phyloP scores from a whole-genome alignment of 1,140 invertebrate species.

The Lamellibrachia luymesi region DNA sequence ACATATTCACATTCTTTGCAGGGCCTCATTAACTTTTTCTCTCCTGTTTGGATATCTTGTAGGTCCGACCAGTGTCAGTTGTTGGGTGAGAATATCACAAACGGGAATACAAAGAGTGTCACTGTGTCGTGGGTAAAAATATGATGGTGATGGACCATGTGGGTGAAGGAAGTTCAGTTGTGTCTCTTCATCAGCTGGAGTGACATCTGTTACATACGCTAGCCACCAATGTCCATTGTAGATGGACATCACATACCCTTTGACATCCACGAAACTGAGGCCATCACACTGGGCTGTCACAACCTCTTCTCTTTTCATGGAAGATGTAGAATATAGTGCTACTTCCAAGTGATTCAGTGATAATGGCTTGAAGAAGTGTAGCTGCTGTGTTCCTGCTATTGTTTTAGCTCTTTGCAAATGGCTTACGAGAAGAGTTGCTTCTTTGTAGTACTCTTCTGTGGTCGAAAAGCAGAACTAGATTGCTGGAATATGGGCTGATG shows the following conservation, averaged over 20 bases:
- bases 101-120: neutral
- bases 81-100: neutral
- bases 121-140: conserved; percentile 9
- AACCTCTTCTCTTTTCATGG: conserved; percentile 10
- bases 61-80: conserved; percentile 12
- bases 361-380: conserved; percentile 12
- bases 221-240: conserved; percentile 6
- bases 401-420: neutral
- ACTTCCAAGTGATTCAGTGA: conserved; percentile 12
- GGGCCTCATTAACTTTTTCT: conserved; percentile 4
- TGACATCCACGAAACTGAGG: conserved; percentile 10
- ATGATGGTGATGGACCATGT: conserved; percentile 13
- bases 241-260: conserved; percentile 10
- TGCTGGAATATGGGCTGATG: too few species aligned
- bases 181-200: neutral
- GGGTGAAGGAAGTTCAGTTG: conserved; percentile 11
- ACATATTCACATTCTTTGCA: neutral
- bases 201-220: conserved; percentile 13
- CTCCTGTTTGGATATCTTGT: conserved; percentile 8
- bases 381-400: neutral
- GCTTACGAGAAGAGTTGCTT: too few species aligned
- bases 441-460: too few species aligned
- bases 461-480: too few species aligned
- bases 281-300: conserved; percentile 15
- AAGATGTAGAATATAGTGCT: neutral